Percentiles rank a stretch among this genome's conserved stretches.
Evolutionary conservation across 2,113 vertebrate genomes (phyloP).

Genomic region (Halichoeres trimaculatus): DNA sequence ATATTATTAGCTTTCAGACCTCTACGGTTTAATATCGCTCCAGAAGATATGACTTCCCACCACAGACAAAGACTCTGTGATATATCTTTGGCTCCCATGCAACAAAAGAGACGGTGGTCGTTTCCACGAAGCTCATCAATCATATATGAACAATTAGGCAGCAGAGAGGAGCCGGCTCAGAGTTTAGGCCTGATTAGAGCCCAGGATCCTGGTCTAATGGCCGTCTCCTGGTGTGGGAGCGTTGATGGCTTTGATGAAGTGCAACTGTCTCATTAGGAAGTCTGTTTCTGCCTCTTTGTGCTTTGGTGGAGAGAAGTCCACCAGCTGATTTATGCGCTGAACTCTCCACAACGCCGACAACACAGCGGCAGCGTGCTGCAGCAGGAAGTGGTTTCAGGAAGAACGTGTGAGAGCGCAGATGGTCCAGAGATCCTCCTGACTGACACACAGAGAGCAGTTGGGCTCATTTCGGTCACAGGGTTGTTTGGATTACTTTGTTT

Average conservation of each 20-base stretch:
- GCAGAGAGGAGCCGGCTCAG: constrained; percentile 18
- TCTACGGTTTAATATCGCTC: constrained; percentile 61
- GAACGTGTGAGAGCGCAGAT: constrained; percentile 22
- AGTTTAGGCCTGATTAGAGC: constrained; percentile 29
- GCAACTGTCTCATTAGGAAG: constrained; percentile 26
- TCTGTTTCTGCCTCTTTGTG: constrained; percentile 11
- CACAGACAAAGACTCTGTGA: constrained; percentile 37
- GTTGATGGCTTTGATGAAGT: constrained; percentile 28
- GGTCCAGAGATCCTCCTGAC: constrained; percentile 27
- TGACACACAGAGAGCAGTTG: constrained; percentile 21
- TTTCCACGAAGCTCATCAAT: constrained; percentile 58
- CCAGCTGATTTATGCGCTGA: constrained; percentile 25
- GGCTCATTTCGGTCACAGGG: not conserved
- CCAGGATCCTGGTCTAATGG: constrained; percentile 15
- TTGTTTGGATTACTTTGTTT: not conserved
- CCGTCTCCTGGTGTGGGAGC: not conserved
- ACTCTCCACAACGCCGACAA: not conserved
- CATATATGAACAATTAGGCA: constrained; percentile 54
- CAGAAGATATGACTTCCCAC: constrained; percentile 51
- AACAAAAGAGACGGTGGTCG: constrained; percentile 26
- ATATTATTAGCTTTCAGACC: constrained; percentile 71
- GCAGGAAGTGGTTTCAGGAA: constrained; percentile 20
- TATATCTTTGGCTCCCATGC: constrained; percentile 29
- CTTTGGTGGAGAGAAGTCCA: constrained; percentile 2
- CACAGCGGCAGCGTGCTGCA: not conserved